phyloP scores from a whole-genome alignment of 2,888 invertebrate species.

The Microplitis manilae region DNA sequence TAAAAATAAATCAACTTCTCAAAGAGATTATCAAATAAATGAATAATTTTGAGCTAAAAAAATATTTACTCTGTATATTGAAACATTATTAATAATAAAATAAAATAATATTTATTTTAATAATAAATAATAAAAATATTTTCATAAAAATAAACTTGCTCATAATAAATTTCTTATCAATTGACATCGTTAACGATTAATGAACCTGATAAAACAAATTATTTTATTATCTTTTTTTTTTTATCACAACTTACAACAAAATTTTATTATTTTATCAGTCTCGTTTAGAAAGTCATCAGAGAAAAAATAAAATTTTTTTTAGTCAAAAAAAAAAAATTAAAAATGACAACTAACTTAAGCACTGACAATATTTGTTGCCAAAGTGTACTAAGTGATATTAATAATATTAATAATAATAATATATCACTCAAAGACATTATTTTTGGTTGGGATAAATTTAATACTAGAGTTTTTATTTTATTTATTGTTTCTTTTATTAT shows the following conservation, averaged over 20 bases:
- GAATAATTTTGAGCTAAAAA: constrained; percentile 2
- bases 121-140: constrained; percentile 8
- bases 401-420: constrained; percentile 40
- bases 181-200: background rate
- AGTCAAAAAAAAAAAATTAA: background rate
- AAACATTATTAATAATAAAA: too few species aligned
- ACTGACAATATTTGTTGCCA: constrained; percentile 28
- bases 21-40: constrained; percentile 22
- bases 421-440: constrained; percentile 43
- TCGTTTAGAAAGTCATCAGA: background rate
- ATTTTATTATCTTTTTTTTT: background rate
- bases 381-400: constrained; percentile 9
- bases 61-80: too few species aligned
- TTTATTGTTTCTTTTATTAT: constrained; percentile 55
- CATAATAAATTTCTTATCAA: background rate
- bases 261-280: background rate
- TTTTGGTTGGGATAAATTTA: constrained; percentile 64
- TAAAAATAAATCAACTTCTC: too few species aligned
- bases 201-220: background rate
- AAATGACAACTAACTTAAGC: constrained; percentile 13
- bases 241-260: constrained; percentile 1
- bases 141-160: background rate
- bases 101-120: too few species aligned
- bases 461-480: constrained; percentile 47
- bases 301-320: background rate